Evolutionary conservation across 30 jellyfish, hydroid and myxozoan genomes (phyloP).

Genomic region (Cassiopea andromeda): DNA sequence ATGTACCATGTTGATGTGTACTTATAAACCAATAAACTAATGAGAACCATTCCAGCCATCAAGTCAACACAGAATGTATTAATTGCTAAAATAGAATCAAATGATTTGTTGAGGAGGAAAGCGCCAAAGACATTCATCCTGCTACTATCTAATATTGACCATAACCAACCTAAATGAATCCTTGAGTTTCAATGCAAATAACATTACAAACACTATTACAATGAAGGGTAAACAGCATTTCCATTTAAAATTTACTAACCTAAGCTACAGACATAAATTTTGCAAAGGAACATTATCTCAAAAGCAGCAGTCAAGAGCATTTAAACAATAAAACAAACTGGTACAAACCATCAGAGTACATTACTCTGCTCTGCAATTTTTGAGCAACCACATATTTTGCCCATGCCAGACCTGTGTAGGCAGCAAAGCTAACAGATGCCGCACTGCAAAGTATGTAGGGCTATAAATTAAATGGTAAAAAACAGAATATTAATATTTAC

Average conservation of each 20-base stretch:
- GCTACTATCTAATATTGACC: too few species aligned
- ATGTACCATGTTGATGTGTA: conserved; percentile 73
- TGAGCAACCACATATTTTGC: conserved; percentile 56
- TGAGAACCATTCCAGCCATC: conserved; percentile 74
- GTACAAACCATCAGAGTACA: conserved; percentile 55
- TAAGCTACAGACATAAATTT: too few species aligned
- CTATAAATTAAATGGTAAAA: conserved; percentile 20
- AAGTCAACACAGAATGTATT: conserved; percentile 71
- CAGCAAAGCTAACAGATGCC: conserved; percentile 43
- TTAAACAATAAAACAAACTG: too few species aligned
- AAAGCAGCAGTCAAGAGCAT: too few species aligned
- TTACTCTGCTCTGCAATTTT: conserved; percentile 53
- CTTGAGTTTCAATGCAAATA: too few species aligned
- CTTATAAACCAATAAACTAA: conserved; percentile 59
- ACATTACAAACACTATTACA: too few species aligned
- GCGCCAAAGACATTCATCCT: too few species aligned
- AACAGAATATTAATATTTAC: background rate
- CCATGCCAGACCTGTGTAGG: conserved; percentile 59
- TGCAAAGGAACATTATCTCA: too few species aligned
- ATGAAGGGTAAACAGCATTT: too few species aligned
- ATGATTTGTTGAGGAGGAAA: background rate
- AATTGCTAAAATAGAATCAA: conserved; percentile 34
- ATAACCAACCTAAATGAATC: too few species aligned
- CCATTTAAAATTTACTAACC: too few species aligned
- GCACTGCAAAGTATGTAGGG: conserved; percentile 32